phyloP scores from a whole-genome alignment of 2,797 vertebrate genomes.

The Hydrolagus colliei region DNA sequence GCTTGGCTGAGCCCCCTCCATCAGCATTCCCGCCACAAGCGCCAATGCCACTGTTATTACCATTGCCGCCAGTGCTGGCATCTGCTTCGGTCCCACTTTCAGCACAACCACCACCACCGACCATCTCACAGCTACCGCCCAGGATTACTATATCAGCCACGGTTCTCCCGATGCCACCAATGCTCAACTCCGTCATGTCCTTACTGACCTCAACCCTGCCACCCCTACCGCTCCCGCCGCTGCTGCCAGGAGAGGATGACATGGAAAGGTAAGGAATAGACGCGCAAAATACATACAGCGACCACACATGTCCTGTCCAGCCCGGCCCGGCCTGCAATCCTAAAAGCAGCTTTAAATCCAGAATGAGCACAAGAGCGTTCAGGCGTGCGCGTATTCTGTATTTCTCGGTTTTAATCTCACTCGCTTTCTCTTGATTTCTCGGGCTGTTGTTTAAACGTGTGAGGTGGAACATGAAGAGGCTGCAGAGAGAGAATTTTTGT shows the following conservation, averaged over 20 bases:
- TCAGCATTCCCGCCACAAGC: constrained; percentile 46
- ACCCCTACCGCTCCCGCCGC: constrained; percentile 82
- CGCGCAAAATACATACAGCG: too few relatives aligned
- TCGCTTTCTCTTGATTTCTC: too few relatives aligned
- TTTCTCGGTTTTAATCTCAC: too few relatives aligned
- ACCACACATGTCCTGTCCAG: too few relatives aligned
- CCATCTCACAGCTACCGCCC: constrained; percentile 59
- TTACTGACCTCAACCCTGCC: constrained; percentile 81
- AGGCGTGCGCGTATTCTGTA: too few relatives aligned
- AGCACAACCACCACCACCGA: constrained; percentile 49
- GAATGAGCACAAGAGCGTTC: too few relatives aligned
- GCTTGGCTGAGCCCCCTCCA: neutral
- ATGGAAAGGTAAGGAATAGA: constrained; percentile 78
- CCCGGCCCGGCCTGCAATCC: too few relatives aligned
- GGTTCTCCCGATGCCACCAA: constrained; percentile 17
- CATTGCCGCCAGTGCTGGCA: constrained; percentile 57
- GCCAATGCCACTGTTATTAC: constrained; percentile 49
- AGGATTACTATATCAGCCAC: neutral
- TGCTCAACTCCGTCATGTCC: constrained; percentile 4
- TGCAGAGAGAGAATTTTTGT: too few relatives aligned
- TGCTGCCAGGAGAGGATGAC: constrained; percentile 78
- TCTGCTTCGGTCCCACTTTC: constrained; percentile 54
- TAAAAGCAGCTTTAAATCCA: too few relatives aligned
- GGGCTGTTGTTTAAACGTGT: too few relatives aligned
- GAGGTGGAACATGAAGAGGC: too few relatives aligned